Conservation (phyloP, 2,797 vertebrate species). For the Phoeniculus purpureus region DNA sequence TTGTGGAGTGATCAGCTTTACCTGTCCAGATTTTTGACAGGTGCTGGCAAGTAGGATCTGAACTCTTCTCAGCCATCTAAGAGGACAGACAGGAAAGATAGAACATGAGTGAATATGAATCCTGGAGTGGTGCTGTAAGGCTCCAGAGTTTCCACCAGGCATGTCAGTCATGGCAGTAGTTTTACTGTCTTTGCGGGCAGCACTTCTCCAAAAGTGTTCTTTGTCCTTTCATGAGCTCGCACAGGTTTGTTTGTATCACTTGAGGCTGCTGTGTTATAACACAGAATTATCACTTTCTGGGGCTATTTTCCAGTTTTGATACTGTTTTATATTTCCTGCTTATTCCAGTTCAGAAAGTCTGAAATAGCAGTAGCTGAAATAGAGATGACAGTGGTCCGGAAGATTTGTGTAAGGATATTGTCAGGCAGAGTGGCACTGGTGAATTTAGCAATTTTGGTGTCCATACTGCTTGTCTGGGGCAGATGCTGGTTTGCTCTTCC, state of each 20-base stretch:
- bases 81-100: neutral
- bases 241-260: neutral
- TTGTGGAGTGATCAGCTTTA: neutral
- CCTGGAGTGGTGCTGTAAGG: neutral
- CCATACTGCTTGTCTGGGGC: neutral
- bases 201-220: neutral
- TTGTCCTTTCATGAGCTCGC: neutral
- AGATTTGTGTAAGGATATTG: neutral
- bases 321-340: neutral
- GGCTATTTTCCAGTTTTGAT: neutral
- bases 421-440: neutral
- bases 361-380: neutral
- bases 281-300: neutral
- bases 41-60: neutral
- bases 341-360: neutral
- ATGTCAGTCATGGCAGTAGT: neutral
- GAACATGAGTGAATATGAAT: neutral
- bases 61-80: neutral
- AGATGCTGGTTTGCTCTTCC: neutral
- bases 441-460: neutral
- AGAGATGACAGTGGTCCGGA: neutral
- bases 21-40: neutral
- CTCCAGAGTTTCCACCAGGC: neutral
- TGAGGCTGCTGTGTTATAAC: neutral
- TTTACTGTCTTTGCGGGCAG: neutral